Conservation (phyloP, 2,888 invertebrate species). For the Tryphoninae sp. region DNA sequence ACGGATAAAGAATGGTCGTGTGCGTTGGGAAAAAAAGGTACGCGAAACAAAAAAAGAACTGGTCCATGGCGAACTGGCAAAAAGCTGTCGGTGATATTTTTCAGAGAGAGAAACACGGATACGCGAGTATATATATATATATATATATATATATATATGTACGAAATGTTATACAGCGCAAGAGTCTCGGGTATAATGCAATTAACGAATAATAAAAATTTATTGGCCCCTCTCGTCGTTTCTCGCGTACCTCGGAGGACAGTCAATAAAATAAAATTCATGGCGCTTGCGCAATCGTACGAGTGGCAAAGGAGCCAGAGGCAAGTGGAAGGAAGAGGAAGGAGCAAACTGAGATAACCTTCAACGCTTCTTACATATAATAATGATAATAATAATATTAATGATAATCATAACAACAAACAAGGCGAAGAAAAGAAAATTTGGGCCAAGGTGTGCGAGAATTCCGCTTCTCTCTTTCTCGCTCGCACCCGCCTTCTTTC, state of each 20-base stretch:
- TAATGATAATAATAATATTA: conserved; percentile 33
- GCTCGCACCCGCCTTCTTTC: background rate
- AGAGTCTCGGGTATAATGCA: conserved; percentile 39
- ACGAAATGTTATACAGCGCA: background rate
- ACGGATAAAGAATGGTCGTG: conserved; percentile 9
- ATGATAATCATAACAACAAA: conserved; percentile 27
- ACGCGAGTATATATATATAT: background rate
- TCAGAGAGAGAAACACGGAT: background rate
- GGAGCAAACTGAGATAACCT: conserved; percentile 33
- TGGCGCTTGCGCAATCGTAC: conserved; percentile 25
- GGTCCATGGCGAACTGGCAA: conserved; percentile 24
- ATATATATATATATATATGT: background rate
- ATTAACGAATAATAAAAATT: conserved; percentile 60
- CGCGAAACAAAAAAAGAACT: conserved; percentile 31
- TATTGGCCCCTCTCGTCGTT: conserved; percentile 22
- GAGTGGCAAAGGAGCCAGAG: background rate
- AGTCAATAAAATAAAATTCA: conserved; percentile 56
- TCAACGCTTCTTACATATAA: conserved; percentile 14
- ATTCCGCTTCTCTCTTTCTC: conserved; percentile 7
- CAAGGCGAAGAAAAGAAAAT: conserved; percentile 46
- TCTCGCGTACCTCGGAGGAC: background rate
- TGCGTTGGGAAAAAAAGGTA: conserved; percentile 17
- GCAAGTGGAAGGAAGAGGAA: background rate
- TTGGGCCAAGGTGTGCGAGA: conserved; percentile 55
- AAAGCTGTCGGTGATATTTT: conserved; percentile 37